A percentile compares a stretch with the other conserved stretches of the same genome.
These are phyloP conservation scores for Napeogenes sylphis DNA, from an alignment of 2,888 invertebrate genomes.

Conservation along the genomic window DNA sequence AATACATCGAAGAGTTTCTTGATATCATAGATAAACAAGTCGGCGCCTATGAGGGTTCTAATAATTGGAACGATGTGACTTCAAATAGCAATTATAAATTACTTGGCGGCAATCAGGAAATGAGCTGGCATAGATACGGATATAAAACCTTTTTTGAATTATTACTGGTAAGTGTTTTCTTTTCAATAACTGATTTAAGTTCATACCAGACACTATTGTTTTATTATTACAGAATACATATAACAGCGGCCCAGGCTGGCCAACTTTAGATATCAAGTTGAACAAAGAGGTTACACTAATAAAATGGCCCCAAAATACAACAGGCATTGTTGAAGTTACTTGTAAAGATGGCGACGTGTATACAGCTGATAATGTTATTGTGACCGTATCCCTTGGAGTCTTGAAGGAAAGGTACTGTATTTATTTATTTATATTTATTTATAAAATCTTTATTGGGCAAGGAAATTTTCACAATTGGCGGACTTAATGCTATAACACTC, in stretches of 20 bases:
- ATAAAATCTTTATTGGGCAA: too few relatives aligned
- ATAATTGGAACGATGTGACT: slow-evolving; percentile 43
- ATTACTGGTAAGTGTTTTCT: slow-evolving; percentile 30
- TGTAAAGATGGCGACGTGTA: slow-evolving; percentile 73
- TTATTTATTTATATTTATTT: too few relatives aligned
- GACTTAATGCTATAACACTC: too few relatives aligned
- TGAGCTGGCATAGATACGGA: slow-evolving; percentile 44
- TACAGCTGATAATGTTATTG: slow-evolving; percentile 79
- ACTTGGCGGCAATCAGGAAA: slow-evolving; percentile 37
- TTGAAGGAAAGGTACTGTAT: slow-evolving; percentile 73
- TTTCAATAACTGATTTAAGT: not conserved
- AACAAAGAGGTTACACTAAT: slow-evolving; percentile 51
- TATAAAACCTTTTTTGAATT: slow-evolving; percentile 45
- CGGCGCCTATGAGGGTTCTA: slow-evolving; percentile 38
- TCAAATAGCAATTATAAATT: slow-evolving; percentile 33
- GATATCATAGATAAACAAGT: slow-evolving; percentile 36
- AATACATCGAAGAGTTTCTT: slow-evolving; percentile 37
- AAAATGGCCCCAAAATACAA: slow-evolving; percentile 43
- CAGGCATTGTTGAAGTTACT: slow-evolving; percentile 49
- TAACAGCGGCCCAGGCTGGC: slow-evolving; percentile 52
- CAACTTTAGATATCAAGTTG: slow-evolving; percentile 46
- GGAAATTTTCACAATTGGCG: too few relatives aligned
- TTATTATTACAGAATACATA: slow-evolving; percentile 48
- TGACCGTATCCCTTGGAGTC: slow-evolving; percentile 83
- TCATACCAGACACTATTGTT: not conserved